Evolutionary conservation across 2,888 invertebrate genomes (phyloP).

Genomic region (Noctua janthina): DNA sequence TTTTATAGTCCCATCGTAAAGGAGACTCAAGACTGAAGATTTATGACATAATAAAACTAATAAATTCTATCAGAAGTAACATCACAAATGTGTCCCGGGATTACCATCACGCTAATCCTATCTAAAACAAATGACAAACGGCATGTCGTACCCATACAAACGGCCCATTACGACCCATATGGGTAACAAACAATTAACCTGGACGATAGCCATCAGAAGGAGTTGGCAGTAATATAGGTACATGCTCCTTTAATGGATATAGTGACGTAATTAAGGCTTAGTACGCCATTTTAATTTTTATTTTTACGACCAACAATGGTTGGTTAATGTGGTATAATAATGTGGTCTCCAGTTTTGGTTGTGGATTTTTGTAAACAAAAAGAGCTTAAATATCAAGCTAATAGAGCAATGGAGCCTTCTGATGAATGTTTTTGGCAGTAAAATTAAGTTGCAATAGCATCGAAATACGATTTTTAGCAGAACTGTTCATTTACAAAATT

Average conservation of each 20-base stretch:
- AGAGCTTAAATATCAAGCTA: not conserved
- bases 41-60: slow-evolving; percentile 20
- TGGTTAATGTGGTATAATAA: slow-evolving; percentile 35
- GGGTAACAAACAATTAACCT: slow-evolving; percentile 58
- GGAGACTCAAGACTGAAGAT: slow-evolving; percentile 3
- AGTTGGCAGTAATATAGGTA: slow-evolving; percentile 29
- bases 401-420: not conserved
- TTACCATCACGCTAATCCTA: slow-evolving; percentile 26
- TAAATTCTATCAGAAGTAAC: not conserved
- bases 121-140: slow-evolving; percentile 39
- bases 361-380: not conserved
- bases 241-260: slow-evolving; percentile 45
- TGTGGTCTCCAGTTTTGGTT: slow-evolving; percentile 18
- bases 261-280: slow-evolving; percentile 57
- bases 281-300: slow-evolving; percentile 60
- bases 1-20: slow-evolving; percentile 18
- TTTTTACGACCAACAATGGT: slow-evolving; percentile 59
- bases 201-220: slow-evolving; percentile 61
- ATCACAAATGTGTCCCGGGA: not conserved
- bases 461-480: not conserved
- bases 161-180: slow-evolving; percentile 47
- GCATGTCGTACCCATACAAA: slow-evolving; percentile 39
- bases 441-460: not conserved
- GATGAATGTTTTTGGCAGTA: not conserved
- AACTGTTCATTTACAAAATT: not conserved